These are phyloP conservation scores for Caracal caracal DNA, from an alignment of 2,113 vertebrate species.

Conservation along the genomic window DNA sequence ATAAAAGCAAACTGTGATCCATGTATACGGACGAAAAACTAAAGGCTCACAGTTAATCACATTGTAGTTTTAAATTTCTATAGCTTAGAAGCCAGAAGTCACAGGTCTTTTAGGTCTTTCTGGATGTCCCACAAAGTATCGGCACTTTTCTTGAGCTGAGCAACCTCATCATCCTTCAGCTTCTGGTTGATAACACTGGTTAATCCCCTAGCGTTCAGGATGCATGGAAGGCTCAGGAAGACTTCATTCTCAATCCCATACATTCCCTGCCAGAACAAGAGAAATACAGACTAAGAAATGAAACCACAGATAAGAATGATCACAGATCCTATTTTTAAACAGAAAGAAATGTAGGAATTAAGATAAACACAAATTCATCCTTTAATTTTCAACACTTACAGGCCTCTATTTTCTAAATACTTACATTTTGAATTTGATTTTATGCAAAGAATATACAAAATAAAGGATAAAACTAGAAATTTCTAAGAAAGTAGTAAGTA, in stretches of 20 bases:
- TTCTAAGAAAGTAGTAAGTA: background rate
- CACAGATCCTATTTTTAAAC: background rate
- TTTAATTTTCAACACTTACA: background rate
- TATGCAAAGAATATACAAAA: background rate
- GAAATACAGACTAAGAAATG: background rate
- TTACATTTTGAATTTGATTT: background rate
- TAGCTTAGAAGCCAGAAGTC: constrained; percentile 41
- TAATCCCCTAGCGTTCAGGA: constrained; percentile 91
- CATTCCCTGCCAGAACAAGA: constrained; percentile 88
- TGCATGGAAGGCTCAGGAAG: constrained; percentile 95
- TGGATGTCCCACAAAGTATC: constrained; percentile 96
- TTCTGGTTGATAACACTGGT: constrained; percentile 95
- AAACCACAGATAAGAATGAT: background rate
- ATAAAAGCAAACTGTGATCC: constrained; percentile 61
- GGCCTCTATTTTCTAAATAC: background rate
- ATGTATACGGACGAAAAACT: background rate
- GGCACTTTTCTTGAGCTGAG: constrained; percentile 93
- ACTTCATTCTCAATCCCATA: constrained; percentile 95
- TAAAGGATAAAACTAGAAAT: background rate
- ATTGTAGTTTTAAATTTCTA: constrained; percentile 49
- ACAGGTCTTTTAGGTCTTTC: constrained; percentile 96
- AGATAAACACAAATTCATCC: background rate
- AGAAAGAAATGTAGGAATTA: background rate
- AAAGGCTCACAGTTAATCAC: constrained; percentile 53
- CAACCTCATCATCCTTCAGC: constrained; percentile 92